Evolutionary conservation across 2,888 invertebrate species (phyloP).

Genomic region (Thalpophila matura): DNA sequence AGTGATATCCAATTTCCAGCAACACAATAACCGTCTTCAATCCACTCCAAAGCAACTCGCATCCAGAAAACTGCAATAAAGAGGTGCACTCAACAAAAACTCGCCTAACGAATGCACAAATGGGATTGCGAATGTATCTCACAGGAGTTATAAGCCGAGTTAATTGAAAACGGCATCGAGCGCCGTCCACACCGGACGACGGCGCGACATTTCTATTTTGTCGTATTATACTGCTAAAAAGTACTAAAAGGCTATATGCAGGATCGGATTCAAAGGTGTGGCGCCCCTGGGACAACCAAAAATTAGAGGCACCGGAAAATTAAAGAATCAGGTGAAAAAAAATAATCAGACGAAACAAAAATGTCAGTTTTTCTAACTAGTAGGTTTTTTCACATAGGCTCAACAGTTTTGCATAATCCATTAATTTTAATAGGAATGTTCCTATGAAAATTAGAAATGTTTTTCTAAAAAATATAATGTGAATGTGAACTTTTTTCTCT

Average conservation of each 20-base stretch:
- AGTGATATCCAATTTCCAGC: conserved; percentile 5
- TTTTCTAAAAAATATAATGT: too few relatives aligned
- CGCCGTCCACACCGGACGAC: conserved; percentile 22
- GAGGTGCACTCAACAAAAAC: conserved; percentile 34
- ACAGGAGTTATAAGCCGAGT: conserved; percentile 62
- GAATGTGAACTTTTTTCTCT: too few relatives aligned
- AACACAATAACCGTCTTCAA: conserved; percentile 7
- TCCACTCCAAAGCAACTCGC: conserved; percentile 24
- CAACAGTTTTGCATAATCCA: too few relatives aligned
- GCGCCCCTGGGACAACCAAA: too few relatives aligned
- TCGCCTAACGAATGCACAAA: conserved; percentile 67
- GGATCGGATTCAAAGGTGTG: too few relatives aligned
- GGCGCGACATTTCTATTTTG: conserved; percentile 41
- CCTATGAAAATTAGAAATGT: too few relatives aligned
- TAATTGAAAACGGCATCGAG: conserved; percentile 70
- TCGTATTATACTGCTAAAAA: conserved; percentile 48
- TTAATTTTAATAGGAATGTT: too few relatives aligned
- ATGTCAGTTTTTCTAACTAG: too few relatives aligned
- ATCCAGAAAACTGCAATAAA: conserved; percentile 42
- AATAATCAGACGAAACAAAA: too few relatives aligned
- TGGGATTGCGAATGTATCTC: conserved; percentile 61
- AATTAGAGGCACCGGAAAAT: too few relatives aligned
- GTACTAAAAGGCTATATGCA: conserved; percentile 38
- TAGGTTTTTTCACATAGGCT: too few relatives aligned
- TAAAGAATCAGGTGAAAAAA: too few relatives aligned